Conservation (phyloP, 1,140 invertebrate species). For the Bombus consobrinus region DNA sequence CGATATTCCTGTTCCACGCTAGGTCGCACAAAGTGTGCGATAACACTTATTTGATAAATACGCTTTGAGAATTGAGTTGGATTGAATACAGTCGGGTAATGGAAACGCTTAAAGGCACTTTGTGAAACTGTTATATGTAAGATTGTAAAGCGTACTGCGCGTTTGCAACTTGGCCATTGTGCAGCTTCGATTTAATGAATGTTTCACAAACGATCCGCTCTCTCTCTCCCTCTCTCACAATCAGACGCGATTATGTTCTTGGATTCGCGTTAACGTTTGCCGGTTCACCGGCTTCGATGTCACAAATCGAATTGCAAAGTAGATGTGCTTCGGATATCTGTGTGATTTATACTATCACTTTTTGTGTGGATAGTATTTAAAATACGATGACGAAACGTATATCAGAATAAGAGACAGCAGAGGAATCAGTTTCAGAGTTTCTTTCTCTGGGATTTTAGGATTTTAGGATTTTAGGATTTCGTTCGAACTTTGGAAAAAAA, state of each 20-base stretch:
- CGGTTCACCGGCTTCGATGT: background rate
- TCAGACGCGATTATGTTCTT: background rate
- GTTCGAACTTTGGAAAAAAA: no score
- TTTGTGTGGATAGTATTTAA: no score
- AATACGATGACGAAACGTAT: no score
- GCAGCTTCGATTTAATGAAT: background rate
- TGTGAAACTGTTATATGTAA: slow-evolving; percentile 9
- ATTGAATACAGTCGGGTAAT: slow-evolving; percentile 6
- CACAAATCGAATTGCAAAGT: background rate
- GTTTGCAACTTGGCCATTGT: background rate
- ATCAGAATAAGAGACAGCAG: no score
- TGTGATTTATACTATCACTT: no score
- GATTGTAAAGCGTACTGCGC: background rate
- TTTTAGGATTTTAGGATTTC: no score
- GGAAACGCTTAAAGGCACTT: slow-evolving; percentile 28
- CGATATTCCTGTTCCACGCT: background rate
- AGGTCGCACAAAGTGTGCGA: background rate
- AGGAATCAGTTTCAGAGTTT: no score
- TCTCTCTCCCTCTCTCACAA: background rate
- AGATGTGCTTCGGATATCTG: no score
- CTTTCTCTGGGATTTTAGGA: no score
- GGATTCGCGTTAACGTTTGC: background rate
- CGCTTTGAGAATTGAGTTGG: slow-evolving; percentile 22
- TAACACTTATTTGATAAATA: slow-evolving; percentile 29
- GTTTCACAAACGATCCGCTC: background rate